Conservation (phyloP, 1,140 invertebrate genomes). For the Drosophila bipectinata region DNA sequence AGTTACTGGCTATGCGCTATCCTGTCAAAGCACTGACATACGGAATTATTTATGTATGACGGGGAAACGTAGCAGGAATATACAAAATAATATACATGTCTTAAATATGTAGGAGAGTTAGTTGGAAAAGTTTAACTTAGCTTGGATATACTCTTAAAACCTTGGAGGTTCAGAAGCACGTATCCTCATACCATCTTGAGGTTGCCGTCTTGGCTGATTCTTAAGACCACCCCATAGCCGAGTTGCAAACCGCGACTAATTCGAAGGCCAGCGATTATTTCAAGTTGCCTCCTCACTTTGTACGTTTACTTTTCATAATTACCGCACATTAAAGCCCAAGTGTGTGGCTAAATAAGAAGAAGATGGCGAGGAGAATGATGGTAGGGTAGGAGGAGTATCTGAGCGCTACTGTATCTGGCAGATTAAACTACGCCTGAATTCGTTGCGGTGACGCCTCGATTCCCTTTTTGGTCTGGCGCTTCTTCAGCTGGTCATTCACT, state of each 20-base stretch:
- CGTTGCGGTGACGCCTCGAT: constrained; percentile 63
- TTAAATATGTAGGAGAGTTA: background rate
- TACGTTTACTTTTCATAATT: constrained; percentile 77
- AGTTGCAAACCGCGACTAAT: constrained; percentile 60
- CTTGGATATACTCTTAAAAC: too few species aligned
- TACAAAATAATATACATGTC: constrained; percentile 21
- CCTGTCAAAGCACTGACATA: constrained; percentile 65
- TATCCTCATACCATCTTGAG: background rate
- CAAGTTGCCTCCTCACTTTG: constrained; percentile 18
- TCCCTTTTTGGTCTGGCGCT: constrained; percentile 46
- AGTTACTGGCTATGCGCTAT: constrained; percentile 40
- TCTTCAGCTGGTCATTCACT: constrained; percentile 70
- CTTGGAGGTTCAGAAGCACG: too few species aligned
- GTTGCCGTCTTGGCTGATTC: background rate
- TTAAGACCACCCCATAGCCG: constrained; percentile 39
- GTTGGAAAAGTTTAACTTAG: background rate
- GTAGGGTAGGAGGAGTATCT: background rate
- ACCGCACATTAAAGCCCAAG: constrained; percentile 73
- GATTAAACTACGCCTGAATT: constrained; percentile 67
- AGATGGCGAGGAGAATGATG: constrained; percentile 23
- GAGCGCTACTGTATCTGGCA: constrained; percentile 17
- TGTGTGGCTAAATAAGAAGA: constrained; percentile 36
- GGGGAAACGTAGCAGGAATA: constrained; percentile 25
- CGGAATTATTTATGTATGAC: constrained; percentile 66
- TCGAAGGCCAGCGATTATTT: constrained; percentile 60